Evolutionary conservation across 1,140 invertebrate species (phyloP), one percentile per base, ranked within the genome.

Genomic region (Heliconius himera): DNA sequence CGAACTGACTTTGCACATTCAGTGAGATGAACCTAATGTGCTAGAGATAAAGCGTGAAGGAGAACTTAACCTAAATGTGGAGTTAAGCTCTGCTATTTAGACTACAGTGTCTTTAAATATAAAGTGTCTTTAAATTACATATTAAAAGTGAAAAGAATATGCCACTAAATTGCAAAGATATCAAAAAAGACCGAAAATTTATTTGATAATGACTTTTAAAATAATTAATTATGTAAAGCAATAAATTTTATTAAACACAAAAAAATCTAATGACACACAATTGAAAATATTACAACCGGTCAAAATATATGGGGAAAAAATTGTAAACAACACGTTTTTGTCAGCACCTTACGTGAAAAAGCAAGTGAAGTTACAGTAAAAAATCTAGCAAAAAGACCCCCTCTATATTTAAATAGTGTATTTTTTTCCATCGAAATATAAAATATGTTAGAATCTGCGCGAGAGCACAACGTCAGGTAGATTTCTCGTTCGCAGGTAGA

Each of bases 401-500:
- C n/a, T 81, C 77, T 85, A 86, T 84, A 78, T 76, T 85, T 81
- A 72, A 79, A 33, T 56, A 66, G 77, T 76, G 81, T 80, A 84
- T 87, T 88, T 89, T 36, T 90, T 88, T 87, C 76, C 76, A 76
- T 73, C 83, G 73, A 72, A 83, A 85, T 73, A 76, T 77, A 77
- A 84, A 87, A 89, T 87, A 86, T 84, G 85, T 85, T 87, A 83
- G 87, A 90, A 85, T 91, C 90, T 93, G 90, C 90, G 91, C 89
- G 77, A 29, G 84, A 81, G 86, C 87, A 83, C 79, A 78, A 26
- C 71, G 78, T 78, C 91, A 91, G 90, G 90, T 91, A 93, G 86
- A 88, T 77, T 81, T 89, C 84, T 87, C 88, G 90, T 88, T 91
- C 85, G 89, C 91, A 93, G 91, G 91, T 93, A 93, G 89, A 93